These are phyloP conservation scores for Peribatodes rhomboidaria DNA, from an alignment of 2,888 invertebrate species.

Conservation along the genomic window DNA sequence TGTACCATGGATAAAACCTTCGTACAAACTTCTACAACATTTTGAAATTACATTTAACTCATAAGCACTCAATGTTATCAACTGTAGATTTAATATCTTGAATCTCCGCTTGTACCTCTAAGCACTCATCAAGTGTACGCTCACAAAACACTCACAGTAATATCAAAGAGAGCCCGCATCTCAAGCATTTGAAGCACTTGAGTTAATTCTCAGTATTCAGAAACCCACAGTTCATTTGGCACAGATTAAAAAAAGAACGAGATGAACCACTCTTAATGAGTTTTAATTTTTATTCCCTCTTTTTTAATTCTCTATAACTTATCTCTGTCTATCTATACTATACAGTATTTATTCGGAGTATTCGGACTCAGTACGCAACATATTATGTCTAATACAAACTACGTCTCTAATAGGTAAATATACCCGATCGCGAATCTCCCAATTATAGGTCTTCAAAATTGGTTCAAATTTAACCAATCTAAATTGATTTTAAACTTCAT, in stretches of 20 bases:
- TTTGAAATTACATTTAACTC: slow-evolving; percentile 12
- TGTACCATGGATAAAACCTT: neutral
- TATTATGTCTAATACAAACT: no score
- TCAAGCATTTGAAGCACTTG: slow-evolving; percentile 27
- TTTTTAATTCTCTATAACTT: neutral
- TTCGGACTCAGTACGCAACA: no score
- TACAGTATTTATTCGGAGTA: no score
- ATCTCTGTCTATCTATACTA: no score
- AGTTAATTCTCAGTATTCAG: slow-evolving; percentile 31
- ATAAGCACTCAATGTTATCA: slow-evolving; percentile 12
- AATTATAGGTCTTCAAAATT: no score
- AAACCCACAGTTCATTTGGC: slow-evolving; percentile 17
- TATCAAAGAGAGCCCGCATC: slow-evolving; percentile 36
- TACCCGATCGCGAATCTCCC: no score
- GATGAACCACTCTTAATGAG: neutral
- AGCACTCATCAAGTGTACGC: slow-evolving; percentile 17
- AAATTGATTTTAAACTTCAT: neutral
- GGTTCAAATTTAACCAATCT: neutral
- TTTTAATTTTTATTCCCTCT: no score
- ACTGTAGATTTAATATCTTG: slow-evolving; percentile 17
- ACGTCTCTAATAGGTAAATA: no score
- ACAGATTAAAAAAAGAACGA: slow-evolving; percentile 9
- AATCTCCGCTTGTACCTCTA: slow-evolving; percentile 17
- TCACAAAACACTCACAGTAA: slow-evolving; percentile 26
- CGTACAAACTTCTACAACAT: neutral